Conservation (phyloP, 2,113 vertebrate species). For the Corapipo altera region DNA sequence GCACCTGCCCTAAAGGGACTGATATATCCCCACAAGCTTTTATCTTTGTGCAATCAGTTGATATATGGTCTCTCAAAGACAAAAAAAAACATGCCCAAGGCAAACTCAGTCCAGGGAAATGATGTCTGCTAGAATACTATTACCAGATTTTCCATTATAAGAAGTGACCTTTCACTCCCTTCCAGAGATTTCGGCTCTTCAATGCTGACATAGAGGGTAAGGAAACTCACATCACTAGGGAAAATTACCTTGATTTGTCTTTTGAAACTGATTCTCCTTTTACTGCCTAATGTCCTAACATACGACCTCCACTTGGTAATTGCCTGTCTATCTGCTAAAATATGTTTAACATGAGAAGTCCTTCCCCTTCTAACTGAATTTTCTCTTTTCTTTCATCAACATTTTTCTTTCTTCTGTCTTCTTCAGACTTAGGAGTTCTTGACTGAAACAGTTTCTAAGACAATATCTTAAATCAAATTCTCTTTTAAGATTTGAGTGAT, state of each 20-base stretch:
- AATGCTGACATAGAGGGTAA: background rate
- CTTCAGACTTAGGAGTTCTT: background rate
- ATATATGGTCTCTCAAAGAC: background rate
- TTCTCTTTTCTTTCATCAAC: background rate
- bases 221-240: background rate
- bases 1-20: background rate
- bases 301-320: background rate
- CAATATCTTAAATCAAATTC: background rate
- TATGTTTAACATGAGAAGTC: background rate
- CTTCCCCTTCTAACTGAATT: background rate
- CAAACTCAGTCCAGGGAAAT: background rate
- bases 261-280: background rate
- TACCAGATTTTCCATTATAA: constrained; percentile 11
- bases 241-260: constrained; percentile 9
- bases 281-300: background rate
- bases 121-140: background rate
- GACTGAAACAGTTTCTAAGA: background rate
- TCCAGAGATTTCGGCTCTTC: background rate
- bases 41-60: background rate
- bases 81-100: background rate
- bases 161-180: background rate
- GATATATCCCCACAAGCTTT: background rate
- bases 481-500: background rate
- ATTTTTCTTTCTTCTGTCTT: background rate
- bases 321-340: background rate